Evolutionary conservation across 1,140 invertebrate genomes (phyloP), one percentile per base, ranked within the genome.

Genomic region (Euwallacea fornicatus): DNA sequence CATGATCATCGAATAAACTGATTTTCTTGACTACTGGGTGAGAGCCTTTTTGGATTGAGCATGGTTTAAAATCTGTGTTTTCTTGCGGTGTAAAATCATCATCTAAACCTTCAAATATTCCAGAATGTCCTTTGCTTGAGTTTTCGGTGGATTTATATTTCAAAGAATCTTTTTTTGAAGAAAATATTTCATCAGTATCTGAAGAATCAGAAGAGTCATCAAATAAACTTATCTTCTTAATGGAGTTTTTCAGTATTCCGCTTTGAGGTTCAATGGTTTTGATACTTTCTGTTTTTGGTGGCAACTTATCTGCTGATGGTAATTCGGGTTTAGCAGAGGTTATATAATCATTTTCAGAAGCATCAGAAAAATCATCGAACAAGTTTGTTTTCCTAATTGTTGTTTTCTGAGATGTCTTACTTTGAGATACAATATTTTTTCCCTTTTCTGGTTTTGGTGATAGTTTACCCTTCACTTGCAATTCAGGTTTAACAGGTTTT

Each of bases 1-100:
- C 21, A 21, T 62, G 33, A 56, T 78, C 75, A 75, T 81, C 78
- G 75, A 82, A 82, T 50, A 82, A 76, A 76, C 78, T 79, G 54
- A 74, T 73, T 66, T 77, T 77, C 66, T 74, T 75, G 13, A 13
- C 13, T 11, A 13, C 6, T 11, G 46, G 46, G 21, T 1, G 4
- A 33, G 21, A 33, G 21, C 4, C 21, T 33, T 50, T 50, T 10
- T 50, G 46, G 46, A 10, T 50, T 50, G 7, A 50, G 9, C 9
- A 50, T 1, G 21, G 2, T 6, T 50, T 50, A 50, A 50, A 10
- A 13, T 2, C 46, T 11, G 46, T 2, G 9, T 50, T 13, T 10
- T 50, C 46, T 50, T 50, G 2, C 21, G 21, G 21, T 33, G 21
- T 33, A 50, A 13, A 50, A 50, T 80, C 76, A 60, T 78, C 75